phyloP scores from a whole-genome alignment of 2,888 invertebrate species.

The Plebejus argus region DNA sequence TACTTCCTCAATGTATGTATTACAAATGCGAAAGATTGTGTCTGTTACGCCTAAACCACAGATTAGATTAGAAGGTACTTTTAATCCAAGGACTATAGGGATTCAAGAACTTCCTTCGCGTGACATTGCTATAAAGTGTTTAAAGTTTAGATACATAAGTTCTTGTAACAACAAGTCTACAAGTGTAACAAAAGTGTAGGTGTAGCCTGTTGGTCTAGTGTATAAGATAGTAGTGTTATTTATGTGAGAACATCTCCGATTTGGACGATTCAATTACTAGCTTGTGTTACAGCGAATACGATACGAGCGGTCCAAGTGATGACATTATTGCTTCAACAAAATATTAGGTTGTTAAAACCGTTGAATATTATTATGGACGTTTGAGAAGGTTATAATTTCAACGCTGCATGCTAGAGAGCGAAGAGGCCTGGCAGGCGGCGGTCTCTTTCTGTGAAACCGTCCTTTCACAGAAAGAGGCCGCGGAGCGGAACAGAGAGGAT shows the following conservation, averaged over 20 bases:
- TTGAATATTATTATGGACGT: too few relatives aligned
- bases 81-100: background rate
- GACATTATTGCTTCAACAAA: background rate
- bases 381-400: too few relatives aligned
- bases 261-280: conserved; percentile 66
- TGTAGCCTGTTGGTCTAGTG: background rate
- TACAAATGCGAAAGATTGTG: too few relatives aligned
- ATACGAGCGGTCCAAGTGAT: conserved; percentile 42
- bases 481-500: too few relatives aligned
- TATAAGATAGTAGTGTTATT: conserved; percentile 38
- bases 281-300: conserved; percentile 63
- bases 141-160: background rate
- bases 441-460: too few relatives aligned
- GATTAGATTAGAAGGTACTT: background rate
- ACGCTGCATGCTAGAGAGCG: too few relatives aligned
- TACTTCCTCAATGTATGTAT: too few relatives aligned
- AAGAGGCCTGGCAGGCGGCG: too few relatives aligned
- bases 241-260: conserved; percentile 53
- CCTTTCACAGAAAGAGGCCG: too few relatives aligned
- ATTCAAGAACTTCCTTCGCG: too few relatives aligned
- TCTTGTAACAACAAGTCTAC: background rate
- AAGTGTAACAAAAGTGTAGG: background rate
- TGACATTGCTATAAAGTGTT: too few relatives aligned
- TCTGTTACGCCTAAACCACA: too few relatives aligned
- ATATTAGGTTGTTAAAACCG: background rate